Evolutionary conservation across 2,797 vertebrate species (phyloP).

Genomic region (Peromyscus aztecus): DNA sequence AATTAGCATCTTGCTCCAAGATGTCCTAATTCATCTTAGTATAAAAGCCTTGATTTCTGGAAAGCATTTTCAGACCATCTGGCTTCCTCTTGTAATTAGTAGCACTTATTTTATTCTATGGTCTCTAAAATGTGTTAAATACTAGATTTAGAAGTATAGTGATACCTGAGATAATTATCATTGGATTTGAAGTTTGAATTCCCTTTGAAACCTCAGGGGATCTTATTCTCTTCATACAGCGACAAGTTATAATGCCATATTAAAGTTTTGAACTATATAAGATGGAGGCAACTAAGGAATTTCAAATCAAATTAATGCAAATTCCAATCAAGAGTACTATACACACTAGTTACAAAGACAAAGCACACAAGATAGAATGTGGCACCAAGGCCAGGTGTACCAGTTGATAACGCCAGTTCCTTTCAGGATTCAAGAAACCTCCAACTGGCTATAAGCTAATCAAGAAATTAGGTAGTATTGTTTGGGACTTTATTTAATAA

Average conservation of each 20-base stretch:
- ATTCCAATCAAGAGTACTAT: background rate
- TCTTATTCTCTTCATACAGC: background rate
- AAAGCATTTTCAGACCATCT: background rate
- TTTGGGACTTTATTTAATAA: slow-evolving; percentile 21
- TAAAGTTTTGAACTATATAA: background rate
- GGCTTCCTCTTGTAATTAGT: background rate
- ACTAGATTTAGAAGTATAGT: background rate
- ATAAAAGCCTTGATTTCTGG: background rate
- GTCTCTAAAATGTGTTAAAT: background rate
- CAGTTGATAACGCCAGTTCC: background rate
- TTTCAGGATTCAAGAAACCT: background rate
- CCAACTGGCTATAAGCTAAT: background rate
- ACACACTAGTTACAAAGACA: background rate
- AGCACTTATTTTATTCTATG: background rate
- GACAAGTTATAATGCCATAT: background rate
- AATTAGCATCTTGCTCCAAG: background rate
- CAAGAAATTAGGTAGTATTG: background rate
- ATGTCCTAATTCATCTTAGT: background rate
- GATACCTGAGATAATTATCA: background rate
- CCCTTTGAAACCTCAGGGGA: background rate
- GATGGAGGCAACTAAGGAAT: background rate
- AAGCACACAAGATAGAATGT: background rate
- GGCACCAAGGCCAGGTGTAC: background rate
- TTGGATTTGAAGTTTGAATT: background rate
- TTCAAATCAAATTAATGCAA: slow-evolving; percentile 20